These are phyloP conservation scores for Tribolium freemani DNA, from an alignment of 2,888 invertebrate species.

Conservation along the genomic window DNA sequence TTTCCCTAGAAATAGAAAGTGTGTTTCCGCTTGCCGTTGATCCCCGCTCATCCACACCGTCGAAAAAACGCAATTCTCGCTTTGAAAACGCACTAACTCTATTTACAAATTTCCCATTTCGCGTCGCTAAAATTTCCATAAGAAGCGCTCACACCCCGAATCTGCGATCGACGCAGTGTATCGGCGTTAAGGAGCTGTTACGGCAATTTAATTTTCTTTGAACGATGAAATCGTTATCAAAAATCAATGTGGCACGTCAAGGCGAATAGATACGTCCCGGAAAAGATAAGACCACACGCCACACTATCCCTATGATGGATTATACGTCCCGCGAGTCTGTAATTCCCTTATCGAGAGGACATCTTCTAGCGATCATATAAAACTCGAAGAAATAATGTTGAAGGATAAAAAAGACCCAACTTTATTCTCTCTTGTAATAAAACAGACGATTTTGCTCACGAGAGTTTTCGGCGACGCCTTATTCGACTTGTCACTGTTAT, in stretches of 20 bases:
- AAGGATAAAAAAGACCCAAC: conserved; percentile 9
- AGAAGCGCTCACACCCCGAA: background rate
- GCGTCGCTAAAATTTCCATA: conserved; percentile 29
- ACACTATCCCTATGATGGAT: conserved; percentile 26
- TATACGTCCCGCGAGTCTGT: conserved; percentile 27
- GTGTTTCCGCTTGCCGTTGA: no score
- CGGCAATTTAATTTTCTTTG: conserved; percentile 35
- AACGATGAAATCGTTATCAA: conserved; percentile 35
- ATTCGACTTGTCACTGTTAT: background rate
- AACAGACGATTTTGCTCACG: conserved; percentile 23
- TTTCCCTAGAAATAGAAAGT: no score
- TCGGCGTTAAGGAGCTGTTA: conserved; percentile 34
- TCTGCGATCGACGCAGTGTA: background rate
- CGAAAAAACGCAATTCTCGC: background rate
- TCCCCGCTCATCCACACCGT: background rate
- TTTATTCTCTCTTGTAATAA: conserved; percentile 16
- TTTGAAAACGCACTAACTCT: background rate
- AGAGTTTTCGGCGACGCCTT: background rate
- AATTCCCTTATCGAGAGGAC: conserved; percentile 40
- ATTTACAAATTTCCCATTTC: conserved; percentile 2
- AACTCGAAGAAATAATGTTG: conserved; percentile 31
- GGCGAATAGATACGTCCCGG: conserved; percentile 3
- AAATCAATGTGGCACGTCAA: conserved; percentile 27
- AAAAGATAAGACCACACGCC: conserved; percentile 4
- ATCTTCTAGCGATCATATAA: conserved; percentile 36